Conservation (phyloP, 2,113 vertebrate genomes). For the Nothoprocta pentlandii region DNA sequence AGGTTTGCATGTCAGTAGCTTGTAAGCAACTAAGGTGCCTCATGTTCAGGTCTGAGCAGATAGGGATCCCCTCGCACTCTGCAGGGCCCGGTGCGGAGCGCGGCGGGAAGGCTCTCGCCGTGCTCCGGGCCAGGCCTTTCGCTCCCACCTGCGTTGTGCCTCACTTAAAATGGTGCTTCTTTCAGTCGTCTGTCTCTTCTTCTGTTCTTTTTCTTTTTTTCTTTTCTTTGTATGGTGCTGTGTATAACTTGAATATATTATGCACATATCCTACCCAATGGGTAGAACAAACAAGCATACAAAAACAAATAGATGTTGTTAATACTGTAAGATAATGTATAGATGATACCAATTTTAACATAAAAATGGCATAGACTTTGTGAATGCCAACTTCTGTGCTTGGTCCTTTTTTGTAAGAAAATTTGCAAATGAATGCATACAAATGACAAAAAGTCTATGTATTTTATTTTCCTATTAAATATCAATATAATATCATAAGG, state of each 20-base stretch:
- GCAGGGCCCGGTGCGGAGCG: slow-evolving; percentile 35
- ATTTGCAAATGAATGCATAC: slow-evolving; percentile 88
- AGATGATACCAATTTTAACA: slow-evolving; percentile 91
- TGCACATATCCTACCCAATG: slow-evolving; percentile 99
- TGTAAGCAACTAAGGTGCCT: slow-evolving; percentile 86
- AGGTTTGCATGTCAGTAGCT: slow-evolving; percentile 84
- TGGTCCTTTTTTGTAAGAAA: slow-evolving; percentile 86
- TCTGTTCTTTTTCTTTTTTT: slow-evolving; percentile 72
- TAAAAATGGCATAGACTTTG: slow-evolving; percentile 89
- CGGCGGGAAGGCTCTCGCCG: neutral
- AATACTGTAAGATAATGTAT: slow-evolving; percentile 97
- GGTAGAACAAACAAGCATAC: slow-evolving; percentile 89
- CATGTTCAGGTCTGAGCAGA: slow-evolving; percentile 86
- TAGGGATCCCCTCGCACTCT: slow-evolving; percentile 87
- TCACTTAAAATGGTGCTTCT: slow-evolving; percentile 95
- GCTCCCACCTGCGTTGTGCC: slow-evolving; percentile 91
- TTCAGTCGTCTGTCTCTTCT: slow-evolving; percentile 86
- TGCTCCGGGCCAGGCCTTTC: slow-evolving; percentile 5
- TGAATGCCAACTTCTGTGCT: slow-evolving; percentile 89
- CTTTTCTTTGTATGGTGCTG: slow-evolving; percentile 93
- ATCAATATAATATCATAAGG: slow-evolving; percentile 80
- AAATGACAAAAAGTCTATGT: slow-evolving; percentile 86
- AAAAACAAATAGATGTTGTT: slow-evolving; percentile 84
- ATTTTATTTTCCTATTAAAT: slow-evolving; percentile 95
- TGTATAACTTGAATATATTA: slow-evolving; percentile 97